Conservation (phyloP, 1,140 invertebrate genomes). For the Asbolus verrucosus region DNA sequence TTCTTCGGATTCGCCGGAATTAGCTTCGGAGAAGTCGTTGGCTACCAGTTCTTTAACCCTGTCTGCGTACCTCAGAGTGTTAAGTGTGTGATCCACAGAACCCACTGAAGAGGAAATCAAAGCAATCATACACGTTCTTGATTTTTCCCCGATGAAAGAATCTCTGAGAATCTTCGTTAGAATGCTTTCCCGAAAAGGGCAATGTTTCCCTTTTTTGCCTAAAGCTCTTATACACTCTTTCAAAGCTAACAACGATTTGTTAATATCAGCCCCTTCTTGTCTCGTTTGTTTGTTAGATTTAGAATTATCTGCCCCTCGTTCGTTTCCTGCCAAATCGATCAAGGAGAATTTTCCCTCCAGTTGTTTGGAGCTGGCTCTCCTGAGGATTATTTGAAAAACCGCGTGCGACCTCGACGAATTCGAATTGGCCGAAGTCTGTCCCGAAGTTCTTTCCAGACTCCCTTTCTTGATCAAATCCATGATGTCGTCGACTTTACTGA, state of each 20-base stretch:
- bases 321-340: conserved; percentile 98
- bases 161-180: conserved; percentile 97
- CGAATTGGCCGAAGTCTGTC: conserved; percentile 92
- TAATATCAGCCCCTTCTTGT: conserved; percentile 99
- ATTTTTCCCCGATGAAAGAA: conserved; percentile 99
- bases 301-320: conserved; percentile 97
- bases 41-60: conserved; percentile 92
- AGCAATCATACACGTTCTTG: conserved; percentile 99
- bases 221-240: conserved; percentile 99
- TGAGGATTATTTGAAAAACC: conserved; percentile 88
- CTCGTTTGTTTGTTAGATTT: conserved; percentile 95
- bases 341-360: conserved; percentile 96
- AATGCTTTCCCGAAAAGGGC: conserved; percentile 98
- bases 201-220: conserved; percentile 92
- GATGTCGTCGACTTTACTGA: conserved; percentile 89
- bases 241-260: conserved; percentile 95
- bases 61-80: conserved; percentile 97
- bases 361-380: conserved; percentile 77
- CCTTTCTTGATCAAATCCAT: conserved; percentile 88
- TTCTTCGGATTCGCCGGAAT: conserved; percentile 20
- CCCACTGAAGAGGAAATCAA: conserved; percentile 97
- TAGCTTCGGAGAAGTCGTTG: conserved; percentile 68
- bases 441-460: conserved; percentile 87
- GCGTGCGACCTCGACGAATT: conserved; percentile 96
- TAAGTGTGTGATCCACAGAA: conserved; percentile 97